phyloP scores from a whole-genome alignment of 2,888 invertebrate genomes.

The Chaetogeoica ovagalla region DNA sequence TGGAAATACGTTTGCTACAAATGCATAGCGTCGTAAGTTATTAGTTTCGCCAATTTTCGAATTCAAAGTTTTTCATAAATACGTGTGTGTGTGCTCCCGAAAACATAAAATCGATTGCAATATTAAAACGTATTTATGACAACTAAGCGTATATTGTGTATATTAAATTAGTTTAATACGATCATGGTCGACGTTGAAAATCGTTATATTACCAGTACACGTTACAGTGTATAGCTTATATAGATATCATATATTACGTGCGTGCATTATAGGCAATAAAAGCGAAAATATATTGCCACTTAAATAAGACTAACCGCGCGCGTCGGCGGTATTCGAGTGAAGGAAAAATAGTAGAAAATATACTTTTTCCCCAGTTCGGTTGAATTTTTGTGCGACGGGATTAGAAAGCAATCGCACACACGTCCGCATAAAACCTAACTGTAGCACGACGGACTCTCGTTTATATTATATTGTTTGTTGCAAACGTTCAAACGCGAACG shows the following conservation, averaged over 20 bases:
- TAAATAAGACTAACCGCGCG: constrained; percentile 23
- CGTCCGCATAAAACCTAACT: not conserved
- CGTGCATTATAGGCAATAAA: constrained; percentile 5
- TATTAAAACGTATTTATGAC: not conserved
- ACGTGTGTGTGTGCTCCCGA: not conserved
- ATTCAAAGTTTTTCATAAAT: not conserved
- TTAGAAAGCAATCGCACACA: constrained; percentile 7
- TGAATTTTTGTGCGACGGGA: constrained; percentile 12
- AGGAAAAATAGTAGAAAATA: constrained; percentile 21
- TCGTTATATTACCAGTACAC: not conserved
- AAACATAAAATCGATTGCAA: not conserved
- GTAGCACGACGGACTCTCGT: not conserved
- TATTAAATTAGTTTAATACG: too few relatives aligned
- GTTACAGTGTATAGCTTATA: not conserved
- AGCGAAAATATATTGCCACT: constrained; percentile 33
- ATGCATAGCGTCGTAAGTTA: too few relatives aligned
- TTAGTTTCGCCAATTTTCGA: not conserved
- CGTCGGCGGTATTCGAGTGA: not conserved
- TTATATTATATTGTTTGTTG: constrained; percentile 9
- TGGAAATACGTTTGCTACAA: too few relatives aligned
- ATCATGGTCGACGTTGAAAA: not conserved
- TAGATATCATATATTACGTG: too few relatives aligned
- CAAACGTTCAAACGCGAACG: constrained; percentile 13
- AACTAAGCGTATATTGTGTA: too few relatives aligned
- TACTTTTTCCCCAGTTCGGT: constrained; percentile 7